Evolutionary conservation across 1,140 invertebrate genomes (phyloP), one percentile per base, ranked within the genome.

Genomic region (Conus ventricosus): DNA sequence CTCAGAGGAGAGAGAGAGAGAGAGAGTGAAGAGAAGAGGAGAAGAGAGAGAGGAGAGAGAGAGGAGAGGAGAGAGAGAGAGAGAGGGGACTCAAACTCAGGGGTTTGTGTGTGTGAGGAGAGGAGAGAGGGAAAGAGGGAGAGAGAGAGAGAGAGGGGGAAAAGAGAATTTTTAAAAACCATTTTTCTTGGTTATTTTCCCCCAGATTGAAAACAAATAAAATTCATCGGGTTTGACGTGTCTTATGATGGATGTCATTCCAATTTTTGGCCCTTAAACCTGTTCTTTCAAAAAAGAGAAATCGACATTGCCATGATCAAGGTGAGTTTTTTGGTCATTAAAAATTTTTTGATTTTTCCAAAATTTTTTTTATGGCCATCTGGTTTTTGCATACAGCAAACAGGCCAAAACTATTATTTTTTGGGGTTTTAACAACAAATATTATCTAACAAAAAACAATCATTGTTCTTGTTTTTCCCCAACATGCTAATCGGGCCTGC

Each of bases 221-320:
- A 84, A 39, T 88, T 90, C 39, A 55, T 91, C 20, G 88, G 55
- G n/a, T 27, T 63, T 89, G 54, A 87, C 82, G n/a, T 87, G 89
- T 75, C 20, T 91, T 51, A 60, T 91, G 87, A 91, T 91, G 87
- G 85, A 91, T 81, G 85, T 90, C 3, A 83, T 91, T 23, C 87
- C 90, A 39, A 80, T 88, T 20, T 27, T 91, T 4, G 78, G 89
- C 76, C 89, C 63, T 39, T 91, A 13, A 85, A 88, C 63, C n/a
- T n/a, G n/a, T n/a, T n/a, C n/a, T n/a, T n/a, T n/a, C n/a, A n/a
- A n/a, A n/a, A n/a, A n/a, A n/a, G 85, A 57, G 51, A 89, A 60
- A 57, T 90, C 20, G 87, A 89, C 88, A 87, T 91, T 76, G 87
- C 89, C 53, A 67, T 76, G 51, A 88, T 76, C 54, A 81, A 83